Base-by-base conservation (phyloP, 2,888 invertebrate species). In the Euzetes globulus region DNA sequence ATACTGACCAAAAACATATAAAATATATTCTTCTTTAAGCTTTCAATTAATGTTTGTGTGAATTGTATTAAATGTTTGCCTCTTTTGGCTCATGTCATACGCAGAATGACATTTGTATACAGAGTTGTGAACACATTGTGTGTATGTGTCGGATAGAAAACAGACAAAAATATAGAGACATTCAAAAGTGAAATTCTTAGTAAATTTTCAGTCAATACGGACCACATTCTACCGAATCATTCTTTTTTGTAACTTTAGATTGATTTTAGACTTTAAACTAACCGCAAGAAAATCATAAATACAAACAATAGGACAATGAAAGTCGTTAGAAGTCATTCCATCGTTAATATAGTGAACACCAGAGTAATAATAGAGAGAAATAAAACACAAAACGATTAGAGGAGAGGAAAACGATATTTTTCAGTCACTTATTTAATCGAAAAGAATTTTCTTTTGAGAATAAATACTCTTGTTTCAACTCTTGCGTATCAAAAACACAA, bases 41-140 rank as follows among this genome's bases (percentile, higher is more conserved):
- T 13, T 27, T 15, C 29, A 60, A 27, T 60, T 60, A 60, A 22
- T 60, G 60, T 60, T n/a, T 52, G 19, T 52, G 6, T 52, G 52
- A 27, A 27, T 60, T 60, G 60, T 25, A 33, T 33, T 60, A 60
- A 60, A 60, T 60, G 60, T 33, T 60, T 17, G 15, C 9, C 33
- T 33, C 60, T 19, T 33, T 60, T 13, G 15, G 60, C 33, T 33
- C 60, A 22, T 60, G 60, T 60, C 60, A 27, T 60, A 60, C 60
- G 5, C 19, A 60, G 22, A 60, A 27, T 60, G 60, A 22, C 27
- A 60, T n/a, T 29, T 22, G 15, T 33, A 60, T 27, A 60, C 60
- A 60, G n/a, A 47, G 19, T n/a, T 52, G n/a, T 19, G 52, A 52
- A 52, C 52, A 52, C 19, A 52, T 19, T 19, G 19, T 52, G 19